Evolutionary conservation across 2,888 invertebrate species (phyloP).

Genomic region (Zaprionus lineosus): DNA sequence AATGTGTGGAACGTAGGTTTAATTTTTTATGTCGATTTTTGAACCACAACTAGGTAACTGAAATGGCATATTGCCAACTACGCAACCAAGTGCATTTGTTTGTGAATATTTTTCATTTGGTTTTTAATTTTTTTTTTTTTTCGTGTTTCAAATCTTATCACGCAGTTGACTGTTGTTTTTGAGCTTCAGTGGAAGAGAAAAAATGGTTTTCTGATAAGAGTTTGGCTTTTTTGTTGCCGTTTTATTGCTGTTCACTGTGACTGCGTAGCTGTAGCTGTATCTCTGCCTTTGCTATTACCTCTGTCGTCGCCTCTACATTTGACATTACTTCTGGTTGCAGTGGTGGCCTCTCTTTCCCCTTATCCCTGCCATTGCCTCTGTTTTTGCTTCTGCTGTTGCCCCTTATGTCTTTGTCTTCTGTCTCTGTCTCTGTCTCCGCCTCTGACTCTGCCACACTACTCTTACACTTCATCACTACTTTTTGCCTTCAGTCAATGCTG

Average conservation of each 20-base stretch:
- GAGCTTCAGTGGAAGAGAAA: constrained; percentile 53
- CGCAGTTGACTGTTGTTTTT: constrained; percentile 68
- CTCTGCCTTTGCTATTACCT: too few species aligned
- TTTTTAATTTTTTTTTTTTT: constrained; percentile 1
- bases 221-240: constrained; percentile 42
- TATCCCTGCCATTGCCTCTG: too few species aligned
- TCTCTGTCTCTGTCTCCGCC: too few species aligned
- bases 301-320: too few species aligned
- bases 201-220: constrained; percentile 54
- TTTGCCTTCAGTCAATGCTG: constrained; percentile 34
- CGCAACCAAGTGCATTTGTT: constrained; percentile 56
- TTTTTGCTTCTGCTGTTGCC: too few species aligned
- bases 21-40: not conserved
- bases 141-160: constrained; percentile 62
- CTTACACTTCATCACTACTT: constrained; percentile 25
- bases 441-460: constrained; percentile 26
- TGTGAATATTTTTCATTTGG: constrained; percentile 24
- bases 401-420: too few species aligned
- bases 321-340: too few species aligned
- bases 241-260: constrained; percentile 1
- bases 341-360: too few species aligned
- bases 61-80: constrained; percentile 36
- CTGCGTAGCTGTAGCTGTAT: not conserved
- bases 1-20: too few species aligned
- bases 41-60: constrained; percentile 13